A percentile compares a stretch with the other conserved stretches of the same genome.
Evolutionary conservation across 2,888 invertebrate species (phyloP).

Genomic region (Melikaiella ostensackeni): DNA sequence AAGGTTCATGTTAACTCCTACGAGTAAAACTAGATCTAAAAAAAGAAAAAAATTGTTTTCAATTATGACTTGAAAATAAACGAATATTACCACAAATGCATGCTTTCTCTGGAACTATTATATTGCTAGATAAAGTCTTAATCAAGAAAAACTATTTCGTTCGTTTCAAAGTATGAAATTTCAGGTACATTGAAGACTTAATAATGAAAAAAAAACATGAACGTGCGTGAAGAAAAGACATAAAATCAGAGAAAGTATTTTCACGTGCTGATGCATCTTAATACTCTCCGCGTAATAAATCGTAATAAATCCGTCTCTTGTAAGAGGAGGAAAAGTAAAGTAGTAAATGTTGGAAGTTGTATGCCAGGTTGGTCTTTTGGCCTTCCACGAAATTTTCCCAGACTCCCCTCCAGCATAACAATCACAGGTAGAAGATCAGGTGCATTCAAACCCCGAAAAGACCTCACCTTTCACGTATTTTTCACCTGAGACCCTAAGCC

Average conservation of each 20-base stretch:
- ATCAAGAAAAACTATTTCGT: background rate
- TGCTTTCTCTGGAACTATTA: too few relatives aligned
- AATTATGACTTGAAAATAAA: too few relatives aligned
- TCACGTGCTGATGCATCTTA: background rate
- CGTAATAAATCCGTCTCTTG: background rate
- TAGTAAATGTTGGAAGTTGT: background rate
- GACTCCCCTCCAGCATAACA: conserved; percentile 47
- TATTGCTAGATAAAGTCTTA: background rate
- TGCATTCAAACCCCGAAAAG: conserved; percentile 51
- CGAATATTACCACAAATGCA: too few relatives aligned
- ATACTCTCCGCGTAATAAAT: background rate
- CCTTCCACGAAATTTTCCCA: conserved; percentile 44
- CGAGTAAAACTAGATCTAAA: background rate
- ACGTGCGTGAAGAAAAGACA: background rate
- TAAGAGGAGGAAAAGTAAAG: background rate
- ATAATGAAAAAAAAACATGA: background rate
- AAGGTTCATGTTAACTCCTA: background rate
- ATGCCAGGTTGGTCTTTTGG: conserved; percentile 35
- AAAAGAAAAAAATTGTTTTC: background rate
- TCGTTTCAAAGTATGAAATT: background rate
- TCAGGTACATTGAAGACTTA: background rate
- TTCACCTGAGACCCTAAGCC: conserved; percentile 14
- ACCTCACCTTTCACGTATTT: conserved; percentile 56
- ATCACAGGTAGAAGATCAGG: conserved; percentile 58
- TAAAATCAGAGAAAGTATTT: conserved; percentile 1